Conservation (phyloP, 2,888 invertebrate genomes). For the Dolomedes plantarius region DNA sequence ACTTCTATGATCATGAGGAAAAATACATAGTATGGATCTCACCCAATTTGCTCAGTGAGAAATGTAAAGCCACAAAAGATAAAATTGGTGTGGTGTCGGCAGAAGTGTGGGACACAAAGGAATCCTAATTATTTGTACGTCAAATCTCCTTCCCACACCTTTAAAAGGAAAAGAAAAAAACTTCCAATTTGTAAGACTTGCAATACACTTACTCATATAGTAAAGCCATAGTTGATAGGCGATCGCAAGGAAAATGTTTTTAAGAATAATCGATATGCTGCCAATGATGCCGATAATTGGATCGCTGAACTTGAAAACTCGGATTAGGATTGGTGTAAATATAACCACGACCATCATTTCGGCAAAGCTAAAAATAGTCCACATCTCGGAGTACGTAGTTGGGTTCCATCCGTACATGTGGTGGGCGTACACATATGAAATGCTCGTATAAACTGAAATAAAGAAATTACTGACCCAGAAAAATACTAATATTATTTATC, state of each 20-base stretch:
- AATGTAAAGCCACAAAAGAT: too few relatives aligned
- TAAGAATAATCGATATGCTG: constrained; percentile 53
- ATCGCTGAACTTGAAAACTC: constrained; percentile 43
- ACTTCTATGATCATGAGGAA: too few relatives aligned
- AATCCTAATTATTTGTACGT: too few relatives aligned
- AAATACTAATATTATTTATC: too few relatives aligned
- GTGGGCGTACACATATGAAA: constrained; percentile 59
- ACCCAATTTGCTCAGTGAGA: too few relatives aligned
- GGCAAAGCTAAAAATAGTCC: constrained; percentile 55
- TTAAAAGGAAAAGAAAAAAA: too few relatives aligned
- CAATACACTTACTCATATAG: constrained; percentile 64
- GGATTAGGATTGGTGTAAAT: constrained; percentile 33
- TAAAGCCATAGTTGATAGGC: constrained; percentile 39
- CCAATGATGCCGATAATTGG: constrained; percentile 64
- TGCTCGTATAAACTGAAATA: constrained; percentile 50
- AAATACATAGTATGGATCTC: too few relatives aligned
- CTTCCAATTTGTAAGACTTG: too few relatives aligned
- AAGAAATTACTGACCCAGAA: too few relatives aligned
- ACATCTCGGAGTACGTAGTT: constrained; percentile 46
- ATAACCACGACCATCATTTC: constrained; percentile 59
- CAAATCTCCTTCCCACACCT: too few relatives aligned
- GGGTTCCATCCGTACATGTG: constrained; percentile 64
- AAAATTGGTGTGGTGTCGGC: too few relatives aligned
- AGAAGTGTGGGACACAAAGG: too few relatives aligned
- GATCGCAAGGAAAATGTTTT: constrained; percentile 57